These are phyloP conservation scores for Aphelinus atriplicis DNA, from an alignment of 1,140 invertebrate species.

Conservation along the genomic window DNA sequence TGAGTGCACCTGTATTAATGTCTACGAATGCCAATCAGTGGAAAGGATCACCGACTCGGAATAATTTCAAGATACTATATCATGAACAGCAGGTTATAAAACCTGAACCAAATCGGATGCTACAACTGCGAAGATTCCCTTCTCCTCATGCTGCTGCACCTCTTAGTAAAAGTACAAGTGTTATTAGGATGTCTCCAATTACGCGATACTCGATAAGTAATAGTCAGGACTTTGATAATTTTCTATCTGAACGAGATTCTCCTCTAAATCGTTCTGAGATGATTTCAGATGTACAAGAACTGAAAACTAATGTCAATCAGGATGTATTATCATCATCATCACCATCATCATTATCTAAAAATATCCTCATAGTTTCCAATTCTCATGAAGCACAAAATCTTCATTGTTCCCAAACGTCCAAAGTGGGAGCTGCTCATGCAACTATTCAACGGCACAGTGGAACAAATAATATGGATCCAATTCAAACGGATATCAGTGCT, in stretches of 20 bases:
- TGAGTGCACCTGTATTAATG: slow-evolving; percentile 60
- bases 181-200: slow-evolving; percentile 82
- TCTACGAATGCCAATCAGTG: slow-evolving; percentile 60
- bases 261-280: no score
- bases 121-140: slow-evolving; percentile 19
- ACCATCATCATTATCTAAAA: no score
- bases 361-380: no score
- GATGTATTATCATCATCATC: no score
- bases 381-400: no score
- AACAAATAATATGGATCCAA: no score
- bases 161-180: slow-evolving; percentile 74
- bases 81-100: slow-evolving; percentile 71
- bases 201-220: slow-evolving; percentile 49
- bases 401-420: no score
- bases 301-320: slow-evolving; percentile 58
- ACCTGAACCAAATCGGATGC: slow-evolving; percentile 64
- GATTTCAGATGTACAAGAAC: no score
- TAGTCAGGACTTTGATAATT: slow-evolving; percentile 49
- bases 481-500: no score
- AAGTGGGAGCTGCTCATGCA: no score
- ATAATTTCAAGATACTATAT: slow-evolving; percentile 63
- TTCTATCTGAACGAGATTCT: slow-evolving; percentile 64
- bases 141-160: no score
- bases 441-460: no score
- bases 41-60: slow-evolving; percentile 66